Conservation (phyloP, 2,113 vertebrate genomes). For the Chloroceryle aenea region DNA sequence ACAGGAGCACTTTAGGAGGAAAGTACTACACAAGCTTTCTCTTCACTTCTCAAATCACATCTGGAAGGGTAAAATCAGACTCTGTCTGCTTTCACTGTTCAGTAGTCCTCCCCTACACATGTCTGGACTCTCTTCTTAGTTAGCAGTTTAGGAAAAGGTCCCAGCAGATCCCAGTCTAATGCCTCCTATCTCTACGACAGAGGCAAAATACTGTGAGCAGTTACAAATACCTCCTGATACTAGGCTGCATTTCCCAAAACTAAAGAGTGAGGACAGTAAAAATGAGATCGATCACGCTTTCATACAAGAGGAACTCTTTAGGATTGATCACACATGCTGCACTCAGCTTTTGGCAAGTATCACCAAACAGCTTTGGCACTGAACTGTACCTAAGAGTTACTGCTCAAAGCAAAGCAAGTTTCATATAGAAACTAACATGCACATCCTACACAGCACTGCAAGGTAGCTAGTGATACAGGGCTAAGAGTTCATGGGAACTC, state of each 20-base stretch:
- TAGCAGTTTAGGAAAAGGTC: neutral
- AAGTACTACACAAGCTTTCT: neutral
- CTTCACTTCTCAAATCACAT: neutral
- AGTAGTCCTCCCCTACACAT: neutral
- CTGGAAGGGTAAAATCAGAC: neutral
- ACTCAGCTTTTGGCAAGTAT: neutral
- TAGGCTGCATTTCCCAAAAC: neutral
- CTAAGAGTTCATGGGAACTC: neutral
- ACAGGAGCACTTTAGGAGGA: neutral
- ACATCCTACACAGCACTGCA: neutral
- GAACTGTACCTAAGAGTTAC: neutral
- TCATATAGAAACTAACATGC: neutral
- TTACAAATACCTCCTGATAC: neutral
- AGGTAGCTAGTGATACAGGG: neutral
- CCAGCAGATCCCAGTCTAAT: neutral
- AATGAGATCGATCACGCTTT: neutral
- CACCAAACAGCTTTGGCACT: neutral
- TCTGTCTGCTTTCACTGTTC: neutral
- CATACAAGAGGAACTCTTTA: neutral
- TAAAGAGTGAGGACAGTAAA: neutral
- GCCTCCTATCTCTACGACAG: neutral
- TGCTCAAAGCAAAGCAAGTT: neutral
- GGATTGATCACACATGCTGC: neutral
- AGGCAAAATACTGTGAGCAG: neutral
- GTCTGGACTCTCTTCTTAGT: neutral